Conservation (phyloP, 1,140 invertebrate species). For the Ceratina australensis region DNA sequence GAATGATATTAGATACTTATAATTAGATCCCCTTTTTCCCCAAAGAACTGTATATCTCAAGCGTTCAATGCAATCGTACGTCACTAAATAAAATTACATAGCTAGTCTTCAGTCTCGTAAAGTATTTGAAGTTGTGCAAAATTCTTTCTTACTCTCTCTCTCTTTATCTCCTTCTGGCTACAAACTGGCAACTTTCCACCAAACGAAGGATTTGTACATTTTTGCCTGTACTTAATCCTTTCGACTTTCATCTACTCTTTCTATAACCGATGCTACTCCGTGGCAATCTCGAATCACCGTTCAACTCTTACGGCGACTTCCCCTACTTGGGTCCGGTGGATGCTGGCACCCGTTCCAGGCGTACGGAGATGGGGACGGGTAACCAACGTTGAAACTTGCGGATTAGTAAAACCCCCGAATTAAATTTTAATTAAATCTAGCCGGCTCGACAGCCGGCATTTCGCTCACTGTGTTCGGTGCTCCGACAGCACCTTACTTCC, state of each 20-base stretch:
- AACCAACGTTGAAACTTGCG: constrained; percentile 60
- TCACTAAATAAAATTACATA: too few species aligned
- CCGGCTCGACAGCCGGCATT: constrained; percentile 6
- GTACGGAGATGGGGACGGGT: constrained; percentile 44
- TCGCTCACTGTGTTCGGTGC: not conserved
- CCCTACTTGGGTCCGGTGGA: constrained; percentile 17
- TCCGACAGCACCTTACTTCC: not conserved
- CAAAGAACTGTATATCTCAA: too few species aligned
- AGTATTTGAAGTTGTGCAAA: too few species aligned
- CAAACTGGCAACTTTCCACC: constrained; percentile 18
- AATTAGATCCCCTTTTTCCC: too few species aligned
- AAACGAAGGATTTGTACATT: constrained; percentile 72
- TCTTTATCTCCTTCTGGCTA: constrained; percentile 1
- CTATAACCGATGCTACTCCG: constrained; percentile 21
- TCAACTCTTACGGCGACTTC: constrained; percentile 49
- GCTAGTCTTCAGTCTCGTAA: too few species aligned
- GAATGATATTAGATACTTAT: too few species aligned
- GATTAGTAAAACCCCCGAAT: constrained; percentile 73
- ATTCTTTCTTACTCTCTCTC: constrained; percentile 8
- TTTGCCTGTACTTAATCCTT: constrained; percentile 73
- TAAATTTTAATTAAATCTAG: constrained; percentile 76
- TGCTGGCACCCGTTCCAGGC: not conserved
- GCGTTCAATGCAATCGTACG: too few species aligned
- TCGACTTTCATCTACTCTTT: constrained; percentile 10
- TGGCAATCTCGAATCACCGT: constrained; percentile 60